Evolutionary conservation across 2,113 vertebrate genomes (phyloP).

Genomic region (Lasiurus cinereus): DNA sequence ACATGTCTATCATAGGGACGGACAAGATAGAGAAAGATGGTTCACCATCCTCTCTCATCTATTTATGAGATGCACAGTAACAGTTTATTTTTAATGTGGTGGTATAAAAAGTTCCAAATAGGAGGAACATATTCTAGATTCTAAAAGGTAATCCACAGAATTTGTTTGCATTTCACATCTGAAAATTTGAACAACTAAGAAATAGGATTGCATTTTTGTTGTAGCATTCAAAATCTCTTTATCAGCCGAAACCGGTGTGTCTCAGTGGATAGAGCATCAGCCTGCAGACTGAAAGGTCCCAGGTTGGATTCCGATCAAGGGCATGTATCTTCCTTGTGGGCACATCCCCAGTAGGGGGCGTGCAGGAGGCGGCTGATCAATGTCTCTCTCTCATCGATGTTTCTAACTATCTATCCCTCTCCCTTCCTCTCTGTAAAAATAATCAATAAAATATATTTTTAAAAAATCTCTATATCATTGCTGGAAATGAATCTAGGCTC

Average conservation of each 20-base stretch:
- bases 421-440: no score
- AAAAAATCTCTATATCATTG: background rate
- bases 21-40: background rate
- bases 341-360: no score
- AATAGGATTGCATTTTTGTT: background rate
- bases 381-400: no score
- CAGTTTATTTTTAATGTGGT: background rate
- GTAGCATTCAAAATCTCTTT: background rate
- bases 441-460: no score
- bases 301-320: no score
- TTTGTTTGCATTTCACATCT: background rate
- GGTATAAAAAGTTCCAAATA: background rate
- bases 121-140: background rate
- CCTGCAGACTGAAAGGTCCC: no score
- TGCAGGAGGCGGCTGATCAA: no score
- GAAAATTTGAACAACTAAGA: background rate
- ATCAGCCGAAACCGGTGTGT: no score
- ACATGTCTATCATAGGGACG: background rate
- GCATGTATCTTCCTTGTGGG: no score
- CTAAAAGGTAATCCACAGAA: background rate
- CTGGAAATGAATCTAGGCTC: background rate
- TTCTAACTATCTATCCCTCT: no score
- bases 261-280: no score
- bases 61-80: background rate
- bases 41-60: background rate